Evolutionary conservation across 1,140 invertebrate genomes (phyloP).

Genomic region (Anastrepha obliqua): DNA sequence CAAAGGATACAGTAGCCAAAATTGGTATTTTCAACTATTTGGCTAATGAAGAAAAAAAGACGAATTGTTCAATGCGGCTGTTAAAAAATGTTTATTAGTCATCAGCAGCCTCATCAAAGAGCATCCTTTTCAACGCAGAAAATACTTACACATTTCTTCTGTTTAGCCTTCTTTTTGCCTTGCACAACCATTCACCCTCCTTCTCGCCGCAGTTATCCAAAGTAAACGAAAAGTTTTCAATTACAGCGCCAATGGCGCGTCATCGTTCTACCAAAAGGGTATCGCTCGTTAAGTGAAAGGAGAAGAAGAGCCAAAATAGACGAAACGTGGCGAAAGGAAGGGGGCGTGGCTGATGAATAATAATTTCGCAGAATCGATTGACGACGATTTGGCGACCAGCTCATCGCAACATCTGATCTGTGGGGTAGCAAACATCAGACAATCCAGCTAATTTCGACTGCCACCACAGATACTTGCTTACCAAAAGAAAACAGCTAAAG

Average conservation of each 20-base stretch:
- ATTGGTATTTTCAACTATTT: constrained; percentile 22
- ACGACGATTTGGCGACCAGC: background rate
- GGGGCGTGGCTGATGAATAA: constrained; percentile 38
- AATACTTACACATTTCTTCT: background rate
- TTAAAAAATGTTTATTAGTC: constrained; percentile 38
- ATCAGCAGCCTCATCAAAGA: constrained; percentile 36
- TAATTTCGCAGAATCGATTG: constrained; percentile 25
- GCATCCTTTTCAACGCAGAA: background rate
- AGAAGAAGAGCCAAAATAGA: background rate
- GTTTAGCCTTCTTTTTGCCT: background rate
- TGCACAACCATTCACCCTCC: background rate
- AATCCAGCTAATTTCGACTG: constrained; percentile 41
- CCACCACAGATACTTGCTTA: background rate
- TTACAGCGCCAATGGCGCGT: background rate
- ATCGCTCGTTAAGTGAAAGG: background rate
- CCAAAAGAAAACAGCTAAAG: background rate
- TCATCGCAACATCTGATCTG: background rate
- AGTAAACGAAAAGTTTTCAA: constrained; percentile 43
- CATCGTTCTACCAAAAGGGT: background rate
- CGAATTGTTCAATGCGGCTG: constrained; percentile 20
- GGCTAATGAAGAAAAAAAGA: background rate
- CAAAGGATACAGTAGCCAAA: background rate
- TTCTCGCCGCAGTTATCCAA: background rate
- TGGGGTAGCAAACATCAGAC: background rate
- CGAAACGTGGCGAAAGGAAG: background rate